Conservation (phyloP, 2,113 vertebrate species). For the Cryptomyrus ogoouensis region DNA sequence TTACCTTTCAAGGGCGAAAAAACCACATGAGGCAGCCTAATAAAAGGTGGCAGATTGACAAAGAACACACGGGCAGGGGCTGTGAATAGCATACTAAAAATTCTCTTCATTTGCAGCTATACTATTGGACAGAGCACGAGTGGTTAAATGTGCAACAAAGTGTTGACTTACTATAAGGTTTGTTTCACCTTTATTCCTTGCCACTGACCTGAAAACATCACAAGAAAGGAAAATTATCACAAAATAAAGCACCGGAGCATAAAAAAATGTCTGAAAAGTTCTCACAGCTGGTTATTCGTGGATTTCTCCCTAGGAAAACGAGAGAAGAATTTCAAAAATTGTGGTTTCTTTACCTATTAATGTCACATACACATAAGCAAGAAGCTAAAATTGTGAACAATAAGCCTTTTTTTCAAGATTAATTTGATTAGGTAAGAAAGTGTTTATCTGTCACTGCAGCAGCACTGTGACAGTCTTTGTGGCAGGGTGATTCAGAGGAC, state of each 20-base stretch:
- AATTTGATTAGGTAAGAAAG: slow-evolving; percentile 47
- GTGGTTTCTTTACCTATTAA: slow-evolving; percentile 24
- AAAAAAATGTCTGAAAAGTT: slow-evolving; percentile 18
- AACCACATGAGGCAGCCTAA: slow-evolving; percentile 42
- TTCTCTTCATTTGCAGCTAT: slow-evolving; percentile 44
- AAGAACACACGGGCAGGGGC: slow-evolving; percentile 49
- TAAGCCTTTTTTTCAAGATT: background rate
- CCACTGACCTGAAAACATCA: slow-evolving; percentile 55
- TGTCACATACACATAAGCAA: background rate
- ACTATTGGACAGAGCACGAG: slow-evolving; percentile 28
- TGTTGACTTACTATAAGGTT: slow-evolving; percentile 51
- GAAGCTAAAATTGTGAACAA: background rate
- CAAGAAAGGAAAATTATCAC: slow-evolving; percentile 27
- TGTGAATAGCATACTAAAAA: slow-evolving; percentile 46
- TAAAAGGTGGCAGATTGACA: slow-evolving; percentile 55
- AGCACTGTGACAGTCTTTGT: slow-evolving; percentile 39
- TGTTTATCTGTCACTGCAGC: slow-evolving; percentile 30
- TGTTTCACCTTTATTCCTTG: slow-evolving; percentile 36
- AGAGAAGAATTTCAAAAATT: background rate
- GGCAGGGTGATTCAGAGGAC: slow-evolving; percentile 51
- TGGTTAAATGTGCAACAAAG: slow-evolving; percentile 40
- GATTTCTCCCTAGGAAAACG: slow-evolving; percentile 18
- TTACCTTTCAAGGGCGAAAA: slow-evolving; percentile 36
- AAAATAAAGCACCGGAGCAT: slow-evolving; percentile 33
- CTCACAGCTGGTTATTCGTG: slow-evolving; percentile 27